Percentiles rank a stretch among this genome's conserved stretches.
These are phyloP conservation scores for Pelobates cultripes DNA, from an alignment of 2,797 vertebrate species.

Conservation along the genomic window DNA sequence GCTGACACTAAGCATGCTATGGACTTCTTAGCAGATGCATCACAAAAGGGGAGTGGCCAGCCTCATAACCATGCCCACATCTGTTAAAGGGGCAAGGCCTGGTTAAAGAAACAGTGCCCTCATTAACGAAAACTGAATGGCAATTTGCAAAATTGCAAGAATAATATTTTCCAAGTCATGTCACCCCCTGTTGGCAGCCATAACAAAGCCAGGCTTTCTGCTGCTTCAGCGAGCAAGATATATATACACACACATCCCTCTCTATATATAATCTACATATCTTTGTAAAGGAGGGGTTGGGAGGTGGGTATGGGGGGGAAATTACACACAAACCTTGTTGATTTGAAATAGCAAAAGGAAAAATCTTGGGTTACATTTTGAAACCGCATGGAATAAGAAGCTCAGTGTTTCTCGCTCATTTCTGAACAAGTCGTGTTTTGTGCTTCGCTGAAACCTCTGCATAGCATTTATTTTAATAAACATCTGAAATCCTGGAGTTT, in stretches of 20 bases:
- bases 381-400: conserved; percentile 56
- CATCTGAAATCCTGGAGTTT: conserved; percentile 42
- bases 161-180: conserved; percentile 55
- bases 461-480: conserved; percentile 49
- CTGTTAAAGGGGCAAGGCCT: conserved; percentile 40
- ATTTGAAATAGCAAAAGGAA: conserved; percentile 49
- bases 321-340: conserved; percentile 53
- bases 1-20: conserved; percentile 47
- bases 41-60: conserved; percentile 16
- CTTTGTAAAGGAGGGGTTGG: conserved; percentile 46
- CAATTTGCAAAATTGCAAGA: conserved; percentile 54
- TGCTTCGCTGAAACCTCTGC: conserved; percentile 35
- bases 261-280: conserved; percentile 52
- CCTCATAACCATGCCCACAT: conserved; percentile 8
- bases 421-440: conserved; percentile 52
- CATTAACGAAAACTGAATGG: conserved; percentile 51
- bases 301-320: conserved; percentile 18
- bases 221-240: conserved; percentile 46
- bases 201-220: conserved; percentile 52
- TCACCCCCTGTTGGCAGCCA: conserved; percentile 53
- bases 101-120: conserved; percentile 51
- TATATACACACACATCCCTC: conserved; percentile 42
- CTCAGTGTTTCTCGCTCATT: conserved; percentile 45
- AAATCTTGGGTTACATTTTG: conserved; percentile 52
- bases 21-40: conserved; percentile 29